A percentile compares a stretch with the other conserved stretches of the same genome.
Conservation (phyloP, 2,797 vertebrate species). For the Karalla daura region DNA sequence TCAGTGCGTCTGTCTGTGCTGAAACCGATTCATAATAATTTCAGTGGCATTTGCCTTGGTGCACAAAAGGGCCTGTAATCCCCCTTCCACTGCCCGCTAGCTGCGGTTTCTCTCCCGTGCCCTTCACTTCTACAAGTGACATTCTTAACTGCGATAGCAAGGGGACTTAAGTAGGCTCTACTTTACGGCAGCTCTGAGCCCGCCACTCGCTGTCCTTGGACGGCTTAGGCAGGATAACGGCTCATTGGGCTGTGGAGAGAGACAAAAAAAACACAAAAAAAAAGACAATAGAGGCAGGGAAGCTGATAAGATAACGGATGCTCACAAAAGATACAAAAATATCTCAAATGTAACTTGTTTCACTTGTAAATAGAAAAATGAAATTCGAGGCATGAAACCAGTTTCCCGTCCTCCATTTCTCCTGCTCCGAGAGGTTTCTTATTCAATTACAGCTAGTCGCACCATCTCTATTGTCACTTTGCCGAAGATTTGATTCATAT, state of each 20-base stretch:
- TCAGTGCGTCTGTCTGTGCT: no score
- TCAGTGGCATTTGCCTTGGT: constrained; percentile 40
- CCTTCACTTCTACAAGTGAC: constrained; percentile 60
- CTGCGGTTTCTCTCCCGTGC: constrained; percentile 46
- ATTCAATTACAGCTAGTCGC: constrained; percentile 61
- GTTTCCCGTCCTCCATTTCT: constrained; percentile 10
- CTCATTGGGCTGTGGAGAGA: constrained; percentile 38
- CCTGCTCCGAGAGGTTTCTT: constrained; percentile 31
- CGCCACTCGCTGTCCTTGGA: constrained; percentile 59
- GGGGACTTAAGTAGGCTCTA: constrained; percentile 54
- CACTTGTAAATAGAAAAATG: constrained; percentile 41
- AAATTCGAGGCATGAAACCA: constrained; percentile 24
- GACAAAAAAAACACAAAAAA: no score
- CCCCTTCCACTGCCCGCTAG: constrained; percentile 34
- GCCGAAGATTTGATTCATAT: constrained; percentile 55
- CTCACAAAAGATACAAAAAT: constrained; percentile 28
- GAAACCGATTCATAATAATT: constrained; percentile 66
- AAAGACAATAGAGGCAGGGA: constrained; percentile 46
- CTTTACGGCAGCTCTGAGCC: constrained; percentile 41
- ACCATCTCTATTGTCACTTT: constrained; percentile 44
- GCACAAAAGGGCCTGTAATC: constrained; percentile 63
- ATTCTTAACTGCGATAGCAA: constrained; percentile 56
- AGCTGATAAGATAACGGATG: constrained; percentile 41
- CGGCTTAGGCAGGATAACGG: constrained; percentile 53
- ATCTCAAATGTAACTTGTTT: constrained; percentile 25